Percentiles rank a stretch among this genome's conserved stretches.
Evolutionary conservation across 2,113 vertebrate genomes (phyloP).

Genomic region (Zosterops japonicus): DNA sequence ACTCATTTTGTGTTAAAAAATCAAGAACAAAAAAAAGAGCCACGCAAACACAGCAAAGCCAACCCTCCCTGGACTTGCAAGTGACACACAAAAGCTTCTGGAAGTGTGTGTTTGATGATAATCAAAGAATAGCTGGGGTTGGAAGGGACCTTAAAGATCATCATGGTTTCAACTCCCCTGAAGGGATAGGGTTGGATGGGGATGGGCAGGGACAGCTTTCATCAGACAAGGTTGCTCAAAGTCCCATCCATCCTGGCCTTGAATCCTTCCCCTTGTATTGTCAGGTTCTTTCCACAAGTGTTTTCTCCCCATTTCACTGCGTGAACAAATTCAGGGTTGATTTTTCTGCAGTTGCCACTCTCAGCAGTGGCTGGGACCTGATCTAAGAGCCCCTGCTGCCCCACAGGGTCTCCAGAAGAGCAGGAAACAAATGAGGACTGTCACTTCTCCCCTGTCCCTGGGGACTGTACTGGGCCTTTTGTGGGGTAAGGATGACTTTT

Average conservation of each 20-base stretch:
- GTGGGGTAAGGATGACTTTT: neutral
- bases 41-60: neutral
- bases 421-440: neutral
- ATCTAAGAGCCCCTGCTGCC: neutral
- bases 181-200: neutral
- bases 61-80: neutral
- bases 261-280: neutral
- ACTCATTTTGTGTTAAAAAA: neutral
- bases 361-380: neutral
- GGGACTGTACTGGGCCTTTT: neutral
- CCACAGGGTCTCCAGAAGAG: neutral
- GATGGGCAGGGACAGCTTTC: neutral
- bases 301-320: neutral
- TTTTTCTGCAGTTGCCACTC: neutral
- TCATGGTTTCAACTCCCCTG: neutral
- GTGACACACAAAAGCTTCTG: neutral
- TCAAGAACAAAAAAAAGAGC: neutral
- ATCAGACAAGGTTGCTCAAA: neutral
- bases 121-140: neutral
- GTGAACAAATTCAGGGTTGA: neutral
- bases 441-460: accelerated
- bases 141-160: neutral
- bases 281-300: neutral
- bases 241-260: neutral
- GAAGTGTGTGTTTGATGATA: neutral